Evolutionary conservation across 2,113 vertebrate genomes (phyloP), one percentile per base, ranked within the genome.

Genomic region (Cyrtonyx montezumae): DNA sequence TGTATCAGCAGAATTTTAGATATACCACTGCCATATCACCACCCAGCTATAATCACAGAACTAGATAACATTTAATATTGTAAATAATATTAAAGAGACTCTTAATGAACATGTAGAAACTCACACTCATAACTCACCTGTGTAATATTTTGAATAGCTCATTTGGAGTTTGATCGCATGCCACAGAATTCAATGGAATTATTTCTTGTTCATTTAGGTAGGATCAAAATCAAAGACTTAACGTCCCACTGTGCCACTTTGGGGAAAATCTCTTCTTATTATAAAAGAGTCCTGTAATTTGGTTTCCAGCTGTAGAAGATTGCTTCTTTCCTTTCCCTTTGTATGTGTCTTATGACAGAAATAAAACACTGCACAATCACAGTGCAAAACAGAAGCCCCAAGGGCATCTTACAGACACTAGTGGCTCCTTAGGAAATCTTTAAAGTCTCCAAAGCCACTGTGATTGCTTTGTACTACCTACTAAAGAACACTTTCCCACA

Each of bases 271-370:
- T 95, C 61, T 93, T 65, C 73, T 91, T 94, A 90, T 93, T 93
- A 91, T 90, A 63, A 78, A 65, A 95, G 61, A 94, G 79, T 61
- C 76, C 78, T 84, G 61, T 90, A 95, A 90, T 92, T 96, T 94
- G 73, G 65, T 96, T 91, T 91, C 90, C 85, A 94, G 87, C 90
- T 90, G 73, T 62, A 93, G 77, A 86, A 95, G 93, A 96, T 96
- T 94, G 80, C 48, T 93, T 94, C 82, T 91, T 92, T 90, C 66
- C 25, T 88, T 95, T 91, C 40, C 51, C 28, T 92, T 94, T 96
- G 56, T 92, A 67, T 84, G 77, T 56, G 74, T 65, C 96, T 94
- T 92, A 91, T 81, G 90, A 66, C 61, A 84, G 82, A 91, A 91
- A 95, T 95, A 93, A 96, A 94, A 51, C 90, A 62, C 94, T 75